Percentiles rank a stretch among this genome's conserved stretches.
These are phyloP conservation scores for Parochlus steinenii DNA, from an alignment of 2,888 invertebrate species.

Conservation along the genomic window DNA sequence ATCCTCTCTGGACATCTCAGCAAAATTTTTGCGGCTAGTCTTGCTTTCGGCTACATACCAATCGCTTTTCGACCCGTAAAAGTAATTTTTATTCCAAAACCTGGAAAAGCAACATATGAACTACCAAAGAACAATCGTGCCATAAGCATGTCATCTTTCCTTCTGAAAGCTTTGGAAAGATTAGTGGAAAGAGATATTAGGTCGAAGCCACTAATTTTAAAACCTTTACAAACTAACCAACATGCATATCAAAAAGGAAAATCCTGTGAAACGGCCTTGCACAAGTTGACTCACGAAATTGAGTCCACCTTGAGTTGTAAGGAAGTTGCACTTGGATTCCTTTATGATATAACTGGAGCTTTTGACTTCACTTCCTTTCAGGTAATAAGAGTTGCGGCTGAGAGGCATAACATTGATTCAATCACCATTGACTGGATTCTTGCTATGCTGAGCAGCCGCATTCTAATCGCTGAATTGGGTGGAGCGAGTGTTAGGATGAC, in stretches of 20 bases:
- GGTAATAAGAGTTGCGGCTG: conserved; percentile 12
- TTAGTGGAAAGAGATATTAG: conserved; percentile 16
- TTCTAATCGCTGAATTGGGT: not conserved
- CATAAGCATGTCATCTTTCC: conserved; percentile 16
- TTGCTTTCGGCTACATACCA: conserved; percentile 4
- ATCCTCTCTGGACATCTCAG: not conserved
- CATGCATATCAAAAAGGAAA: conserved; percentile 16
- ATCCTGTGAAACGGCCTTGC: conserved; percentile 13
- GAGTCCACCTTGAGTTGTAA: conserved; percentile 10
- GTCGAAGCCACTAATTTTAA: conserved; percentile 3
- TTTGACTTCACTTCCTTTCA: conserved; percentile 16
- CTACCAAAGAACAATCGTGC: conserved; percentile 14
- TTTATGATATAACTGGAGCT: conserved; percentile 18
- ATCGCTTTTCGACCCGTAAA: conserved; percentile 3
- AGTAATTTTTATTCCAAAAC: conserved; percentile 15
- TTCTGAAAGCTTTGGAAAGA: conserved; percentile 16
- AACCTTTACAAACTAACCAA: conserved; percentile 13
- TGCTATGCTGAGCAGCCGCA: not conserved
- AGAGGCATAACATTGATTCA: not conserved
- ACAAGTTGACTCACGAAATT: not conserved
- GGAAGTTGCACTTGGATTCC: conserved; percentile 14
- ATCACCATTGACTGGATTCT: not conserved
- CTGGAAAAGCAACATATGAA: conserved; percentile 13
- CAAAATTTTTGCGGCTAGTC: not conserved
- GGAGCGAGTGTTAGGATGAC: not conserved